Evolutionary conservation across 2,888 invertebrate species (phyloP).

Genomic region (Platycheirus albimanus): DNA sequence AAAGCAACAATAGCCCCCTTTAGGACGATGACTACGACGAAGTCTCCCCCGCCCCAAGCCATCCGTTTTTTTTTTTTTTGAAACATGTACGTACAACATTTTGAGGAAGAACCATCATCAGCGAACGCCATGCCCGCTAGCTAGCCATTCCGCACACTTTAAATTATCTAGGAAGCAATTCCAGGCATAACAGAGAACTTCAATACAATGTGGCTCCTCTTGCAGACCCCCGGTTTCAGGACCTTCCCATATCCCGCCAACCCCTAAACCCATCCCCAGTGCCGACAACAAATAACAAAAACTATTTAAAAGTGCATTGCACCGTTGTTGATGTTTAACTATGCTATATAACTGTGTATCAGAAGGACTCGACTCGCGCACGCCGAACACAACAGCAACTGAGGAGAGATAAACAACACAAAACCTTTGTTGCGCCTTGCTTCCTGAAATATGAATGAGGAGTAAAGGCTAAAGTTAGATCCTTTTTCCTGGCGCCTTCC

Average conservation of each 20-base stretch:
- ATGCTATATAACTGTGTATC: conserved; percentile 7
- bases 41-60: background rate
- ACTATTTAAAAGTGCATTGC: conserved; percentile 74
- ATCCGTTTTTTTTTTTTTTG: conserved; percentile 20
- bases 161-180: conserved; percentile 74
- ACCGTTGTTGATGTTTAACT: conserved; percentile 72
- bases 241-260: background rate
- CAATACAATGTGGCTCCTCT: conserved; percentile 31
- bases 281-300: conserved; percentile 68
- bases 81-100: conserved; percentile 68
- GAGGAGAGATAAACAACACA: conserved; percentile 61
- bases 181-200: conserved; percentile 45
- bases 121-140: conserved; percentile 60
- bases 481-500: conserved; percentile 55
- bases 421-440: conserved; percentile 71
- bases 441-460: conserved; percentile 71
- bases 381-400: conserved; percentile 25
- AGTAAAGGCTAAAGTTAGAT: conserved; percentile 72
- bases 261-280: too few species aligned
- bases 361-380: conserved; percentile 36
- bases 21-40: background rate
- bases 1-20: conserved; percentile 27
- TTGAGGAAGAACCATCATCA: conserved; percentile 68
- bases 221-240: background rate
- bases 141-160: conserved; percentile 73